Conservation (phyloP, 2,113 vertebrate genomes). For the Gavialis gangeticus region DNA sequence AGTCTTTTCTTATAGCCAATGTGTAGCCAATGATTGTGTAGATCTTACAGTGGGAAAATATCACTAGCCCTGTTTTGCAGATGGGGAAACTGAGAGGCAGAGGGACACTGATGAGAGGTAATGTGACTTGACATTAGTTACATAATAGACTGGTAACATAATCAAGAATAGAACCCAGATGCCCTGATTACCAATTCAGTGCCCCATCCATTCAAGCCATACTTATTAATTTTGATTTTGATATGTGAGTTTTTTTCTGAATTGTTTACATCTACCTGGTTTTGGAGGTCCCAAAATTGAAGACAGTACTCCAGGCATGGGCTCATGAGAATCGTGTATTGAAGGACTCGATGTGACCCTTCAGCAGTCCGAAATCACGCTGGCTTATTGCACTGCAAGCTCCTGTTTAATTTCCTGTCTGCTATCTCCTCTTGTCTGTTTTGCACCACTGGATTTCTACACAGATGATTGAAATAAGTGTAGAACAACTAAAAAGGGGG, state of each 20-base stretch:
- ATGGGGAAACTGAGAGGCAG: neutral
- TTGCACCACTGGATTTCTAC: neutral
- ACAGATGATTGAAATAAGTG: neutral
- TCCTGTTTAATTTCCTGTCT: accelerated
- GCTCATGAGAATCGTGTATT: neutral
- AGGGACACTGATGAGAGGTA: too few species aligned
- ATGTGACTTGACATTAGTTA: accelerated
- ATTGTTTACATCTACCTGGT: neutral
- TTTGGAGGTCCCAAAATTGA: accelerated
- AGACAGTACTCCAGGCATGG: neutral
- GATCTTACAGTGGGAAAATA: neutral
- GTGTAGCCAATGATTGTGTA: neutral
- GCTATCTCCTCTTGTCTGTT: neutral
- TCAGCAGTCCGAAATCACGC: neutral
- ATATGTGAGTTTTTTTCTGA: neutral
- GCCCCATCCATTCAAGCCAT: neutral
- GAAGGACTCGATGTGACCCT: neutral
- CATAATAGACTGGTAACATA: neutral
- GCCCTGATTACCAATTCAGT: accelerated
- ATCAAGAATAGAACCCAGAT: neutral
- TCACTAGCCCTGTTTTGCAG: neutral
- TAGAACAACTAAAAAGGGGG: neutral
- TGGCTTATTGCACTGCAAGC: accelerated
- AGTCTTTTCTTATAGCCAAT: neutral
- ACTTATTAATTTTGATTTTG: neutral